Base-by-base conservation (phyloP, 1,140 invertebrate genomes). In the Danaus plexippus region DNA sequence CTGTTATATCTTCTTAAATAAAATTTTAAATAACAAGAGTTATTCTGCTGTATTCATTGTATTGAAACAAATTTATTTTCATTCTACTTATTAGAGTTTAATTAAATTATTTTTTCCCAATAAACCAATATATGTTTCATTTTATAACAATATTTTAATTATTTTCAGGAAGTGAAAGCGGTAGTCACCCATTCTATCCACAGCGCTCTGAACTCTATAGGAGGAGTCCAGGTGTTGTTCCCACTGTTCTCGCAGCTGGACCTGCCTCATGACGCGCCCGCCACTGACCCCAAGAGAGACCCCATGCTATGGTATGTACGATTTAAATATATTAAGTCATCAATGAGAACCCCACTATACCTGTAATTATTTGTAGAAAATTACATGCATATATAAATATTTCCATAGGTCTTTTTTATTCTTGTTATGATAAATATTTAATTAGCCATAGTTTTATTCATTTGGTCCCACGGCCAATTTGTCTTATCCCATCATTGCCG, bases 171-270 rank as follows among this genome's bases (percentile, higher is more conserved):
- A 80, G 98, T 99, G 61, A 99, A 99, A 91, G 97, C 98, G 64
- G 96, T 99, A 60, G 96, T 98, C 73, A 99, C 98, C 55, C 96
- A 99, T 89, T 99, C 98, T 65, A 99, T 99, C 87, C 97, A 99
- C 88, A 97, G 96, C 88, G 99, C 97, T 7, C 90, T 99, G 63
- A 98, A 99, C 88, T 99, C 98, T 42, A 96, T 99, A 75, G 98
- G 98, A 57, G 98, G 98, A 52, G 97, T 99, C 71, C 97, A 99
- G 90, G 97, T 99, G 71, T 89, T 99, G 60, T 98, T 99, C 88
- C 98, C 98, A 55, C 89, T 99, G 58, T 99, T 99, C 89, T 96
- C 97, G 43, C 98, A 99, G 88, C 89, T 99, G 71, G 98, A 99
- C 88, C 91, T 97, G 90, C 94, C 93, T 80, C 94, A 95, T 75